Percentiles rank a stretch among this genome's conserved stretches.
These are phyloP conservation scores for Cryptophagus acutangulus DNA, from an alignment of 2,888 invertebrate species.

Conservation along the genomic window DNA sequence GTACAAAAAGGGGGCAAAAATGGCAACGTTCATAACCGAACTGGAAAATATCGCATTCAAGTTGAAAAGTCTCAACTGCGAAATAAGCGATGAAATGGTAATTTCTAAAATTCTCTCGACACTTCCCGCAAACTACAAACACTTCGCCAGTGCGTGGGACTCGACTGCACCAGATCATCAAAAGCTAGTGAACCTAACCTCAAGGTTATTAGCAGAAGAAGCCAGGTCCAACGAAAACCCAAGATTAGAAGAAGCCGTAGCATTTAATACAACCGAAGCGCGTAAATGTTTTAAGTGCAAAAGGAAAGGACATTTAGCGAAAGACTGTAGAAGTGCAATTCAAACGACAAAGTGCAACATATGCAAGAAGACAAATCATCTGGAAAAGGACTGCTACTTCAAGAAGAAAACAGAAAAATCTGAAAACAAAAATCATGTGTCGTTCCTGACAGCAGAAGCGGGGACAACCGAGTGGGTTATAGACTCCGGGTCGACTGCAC, in stretches of 20 bases:
- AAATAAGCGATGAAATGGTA: slow-evolving; percentile 16
- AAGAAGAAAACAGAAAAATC: slow-evolving; percentile 9
- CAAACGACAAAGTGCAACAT: slow-evolving; percentile 9
- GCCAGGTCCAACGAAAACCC: slow-evolving; percentile 8
- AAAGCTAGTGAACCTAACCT: slow-evolving; percentile 22
- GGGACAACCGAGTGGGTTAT: slow-evolving; percentile 12
- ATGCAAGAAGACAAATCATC: slow-evolving; percentile 17
- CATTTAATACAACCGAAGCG: slow-evolving; percentile 8
- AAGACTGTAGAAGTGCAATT: slow-evolving; percentile 2
- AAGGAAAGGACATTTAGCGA: slow-evolving; percentile 12
- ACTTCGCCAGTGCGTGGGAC: slow-evolving; percentile 18
- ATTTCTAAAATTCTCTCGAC: slow-evolving; percentile 22
- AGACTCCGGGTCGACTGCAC: slow-evolving; percentile 16
- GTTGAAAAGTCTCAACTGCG: slow-evolving; percentile 14
- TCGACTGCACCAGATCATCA: slow-evolving; percentile 11
- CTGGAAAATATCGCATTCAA: slow-evolving; percentile 17
- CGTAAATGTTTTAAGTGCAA: slow-evolving; percentile 11
- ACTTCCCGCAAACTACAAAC: slow-evolving; percentile 38
- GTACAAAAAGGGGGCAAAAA: slow-evolving; percentile 1
- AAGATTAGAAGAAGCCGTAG: slow-evolving; percentile 11
- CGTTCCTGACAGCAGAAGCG: no score
- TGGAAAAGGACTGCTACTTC: slow-evolving; percentile 15
- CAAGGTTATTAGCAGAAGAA: slow-evolving; percentile 17
- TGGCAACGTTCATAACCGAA: slow-evolving; percentile 10
- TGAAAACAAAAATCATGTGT: background rate